Base-by-base conservation (phyloP, 2,113 vertebrate species). In the Cardinalis cardinalis region DNA sequence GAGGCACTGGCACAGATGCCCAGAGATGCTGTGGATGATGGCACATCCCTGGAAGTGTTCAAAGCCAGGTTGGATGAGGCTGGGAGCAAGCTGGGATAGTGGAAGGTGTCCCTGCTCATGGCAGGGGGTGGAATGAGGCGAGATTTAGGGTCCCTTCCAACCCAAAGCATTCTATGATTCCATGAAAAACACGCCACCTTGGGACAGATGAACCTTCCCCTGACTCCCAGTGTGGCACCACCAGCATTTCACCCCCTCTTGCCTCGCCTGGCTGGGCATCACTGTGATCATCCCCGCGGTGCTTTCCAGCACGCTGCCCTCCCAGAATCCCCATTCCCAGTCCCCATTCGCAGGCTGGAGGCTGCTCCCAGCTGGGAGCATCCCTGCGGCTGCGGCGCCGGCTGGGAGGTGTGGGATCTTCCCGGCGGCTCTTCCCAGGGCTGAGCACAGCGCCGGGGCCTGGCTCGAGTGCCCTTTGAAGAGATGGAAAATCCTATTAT, bases 401-500 rank as follows among this genome's bases (percentile, higher is more conserved):
- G 43, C 59, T 3, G 25, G 64, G 84, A 85, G 53, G 70, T 53
- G 71, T 4, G 17, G 81, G 84, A 92, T 93, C 38, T 90, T 93
- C 87, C 87, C 12, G 0, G 59, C 3, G 3, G 65, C 81, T 93
- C 88, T 90, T 96, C 84, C 87, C 91, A 74, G 80, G 69, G 87
- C 11, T 34, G 63, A 0, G 29, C 65, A 9, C 41, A 49, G 87
- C 5, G 7, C 79, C 0, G 26, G 77, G 69, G 84, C 84, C 75
- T 29, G 69, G 72, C 86, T 94, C 25, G 2, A 46, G 4, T 17
- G 18, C 73, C 84, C 95, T 95, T 96, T 94, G 95, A 96, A 93
- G 88, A 92, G 79, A 78, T 2, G 40, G 93, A 92, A 96, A 96
- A 96, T 96, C 95, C 95, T 84, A 95, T 95, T 95, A 96, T 95